A percentile compares a stretch with the other conserved stretches of the same genome.
Evolutionary conservation across 2,113 vertebrate species (phyloP).

Genomic region (Thymallus thymallus): DNA sequence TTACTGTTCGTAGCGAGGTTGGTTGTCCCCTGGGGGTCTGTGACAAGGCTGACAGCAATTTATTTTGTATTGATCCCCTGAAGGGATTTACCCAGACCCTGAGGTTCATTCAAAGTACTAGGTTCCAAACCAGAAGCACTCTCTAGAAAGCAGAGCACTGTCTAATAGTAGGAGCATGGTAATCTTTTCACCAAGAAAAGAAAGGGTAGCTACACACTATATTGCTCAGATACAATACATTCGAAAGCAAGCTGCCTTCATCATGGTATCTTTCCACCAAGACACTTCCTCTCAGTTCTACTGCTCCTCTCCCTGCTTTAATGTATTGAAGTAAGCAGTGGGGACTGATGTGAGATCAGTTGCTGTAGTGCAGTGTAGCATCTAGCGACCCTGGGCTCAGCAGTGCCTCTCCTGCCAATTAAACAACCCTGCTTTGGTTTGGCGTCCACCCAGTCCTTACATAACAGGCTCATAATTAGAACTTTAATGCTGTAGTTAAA

Average conservation of each 20-base stretch:
- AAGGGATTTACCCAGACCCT: background rate
- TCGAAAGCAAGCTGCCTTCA: too few species aligned
- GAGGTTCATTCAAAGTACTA: background rate
- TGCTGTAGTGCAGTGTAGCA: background rate
- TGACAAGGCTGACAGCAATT: background rate
- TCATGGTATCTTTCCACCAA: background rate
- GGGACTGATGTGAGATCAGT: constrained; percentile 20
- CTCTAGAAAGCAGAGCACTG: too few species aligned
- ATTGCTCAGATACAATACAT: too few species aligned
- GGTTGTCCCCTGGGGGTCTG: background rate
- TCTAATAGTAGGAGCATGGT: too few species aligned
- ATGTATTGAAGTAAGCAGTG: background rate
- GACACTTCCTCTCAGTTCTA: background rate
- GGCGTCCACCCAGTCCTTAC: constrained; percentile 17
- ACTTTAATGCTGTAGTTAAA: constrained; percentile 23
- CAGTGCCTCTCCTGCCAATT: background rate
- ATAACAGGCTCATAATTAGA: constrained; percentile 51
- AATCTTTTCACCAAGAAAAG: too few species aligned
- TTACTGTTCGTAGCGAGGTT: background rate
- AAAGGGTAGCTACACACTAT: too few species aligned
- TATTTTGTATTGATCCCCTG: background rate
- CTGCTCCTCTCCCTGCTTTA: background rate
- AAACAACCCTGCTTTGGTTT: background rate
- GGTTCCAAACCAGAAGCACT: too few species aligned
- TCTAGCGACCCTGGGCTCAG: background rate